Evolutionary conservation across 92 coral and sea anemone species (phyloP).

Genomic region (Pocillopora meandrina): DNA sequence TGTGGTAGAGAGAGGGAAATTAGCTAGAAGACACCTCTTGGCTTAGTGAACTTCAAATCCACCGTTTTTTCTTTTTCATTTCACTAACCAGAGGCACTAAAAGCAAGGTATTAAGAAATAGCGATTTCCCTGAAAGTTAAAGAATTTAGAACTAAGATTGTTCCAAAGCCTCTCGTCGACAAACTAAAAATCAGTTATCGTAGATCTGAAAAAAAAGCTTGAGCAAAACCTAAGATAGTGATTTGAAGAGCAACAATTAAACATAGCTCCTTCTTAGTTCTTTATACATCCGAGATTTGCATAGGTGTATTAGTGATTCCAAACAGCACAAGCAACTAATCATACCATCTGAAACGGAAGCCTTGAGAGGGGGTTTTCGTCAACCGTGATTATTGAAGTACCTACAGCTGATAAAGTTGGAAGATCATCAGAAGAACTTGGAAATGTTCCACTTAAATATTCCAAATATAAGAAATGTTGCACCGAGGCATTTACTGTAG

Average conservation of each 20-base stretch:
- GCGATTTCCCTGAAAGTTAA: background rate
- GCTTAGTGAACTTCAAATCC: background rate
- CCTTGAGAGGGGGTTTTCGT: background rate
- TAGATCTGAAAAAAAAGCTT: conserved; percentile 10
- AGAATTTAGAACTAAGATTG: background rate
- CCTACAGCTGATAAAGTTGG: too few species aligned
- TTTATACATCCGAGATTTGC: background rate
- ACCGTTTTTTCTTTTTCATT: background rate
- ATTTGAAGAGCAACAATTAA: background rate
- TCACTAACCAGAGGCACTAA: conserved; percentile 1
- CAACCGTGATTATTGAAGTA: background rate
- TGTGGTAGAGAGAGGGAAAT: background rate
- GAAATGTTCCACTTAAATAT: background rate
- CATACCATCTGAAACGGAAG: background rate
- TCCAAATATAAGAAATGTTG: background rate
- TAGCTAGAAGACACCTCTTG: background rate
- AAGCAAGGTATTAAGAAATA: background rate
- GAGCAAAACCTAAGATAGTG: background rate
- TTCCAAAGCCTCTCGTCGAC: conserved; percentile 10
- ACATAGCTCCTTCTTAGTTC: background rate
- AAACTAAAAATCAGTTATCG: conserved; percentile 6
- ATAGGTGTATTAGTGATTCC: background rate
- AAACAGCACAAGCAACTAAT: background rate
- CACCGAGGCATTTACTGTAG: background rate
- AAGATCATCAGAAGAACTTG: background rate